Conservation (phyloP, 2,888 invertebrate species). For the Apamea sordens region DNA sequence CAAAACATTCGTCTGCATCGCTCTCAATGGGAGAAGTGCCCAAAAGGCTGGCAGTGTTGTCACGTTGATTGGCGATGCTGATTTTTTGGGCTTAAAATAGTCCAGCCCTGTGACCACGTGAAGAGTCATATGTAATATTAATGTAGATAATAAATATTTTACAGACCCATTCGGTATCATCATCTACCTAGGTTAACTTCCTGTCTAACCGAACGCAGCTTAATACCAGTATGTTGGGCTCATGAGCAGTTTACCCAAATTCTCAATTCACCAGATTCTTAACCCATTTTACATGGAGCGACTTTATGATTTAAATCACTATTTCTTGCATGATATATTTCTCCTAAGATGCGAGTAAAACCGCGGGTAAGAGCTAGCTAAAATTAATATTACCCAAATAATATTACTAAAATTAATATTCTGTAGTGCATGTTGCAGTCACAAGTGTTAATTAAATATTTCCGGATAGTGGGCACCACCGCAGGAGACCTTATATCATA, state of each 20-base stretch:
- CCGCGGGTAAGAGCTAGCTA: neutral
- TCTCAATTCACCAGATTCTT: no score
- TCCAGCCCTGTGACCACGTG: no score
- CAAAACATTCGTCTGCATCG: neutral
- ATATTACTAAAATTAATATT: neutral
- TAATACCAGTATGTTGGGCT: no score
- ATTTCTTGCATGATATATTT: neutral
- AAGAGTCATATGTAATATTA: neutral
- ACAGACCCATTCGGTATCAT: neutral
- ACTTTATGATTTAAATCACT: neutral
- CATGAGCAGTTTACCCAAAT: no score
- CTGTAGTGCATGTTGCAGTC: slow-evolving; percentile 44
- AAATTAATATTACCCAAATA: neutral
- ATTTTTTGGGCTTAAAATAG: no score
- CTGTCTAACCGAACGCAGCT: no score
- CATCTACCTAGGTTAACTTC: no score
- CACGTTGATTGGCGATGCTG: no score
- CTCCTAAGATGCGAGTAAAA: neutral
- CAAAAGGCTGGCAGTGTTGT: neutral
- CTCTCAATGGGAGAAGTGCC: no score
- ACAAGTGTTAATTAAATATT: slow-evolving; percentile 75
- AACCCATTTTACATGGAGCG: no score
- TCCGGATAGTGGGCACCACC: slow-evolving; percentile 67
- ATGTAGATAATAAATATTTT: neutral
- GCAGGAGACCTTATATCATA: slow-evolving; percentile 2